These are phyloP conservation scores for Anthonomus grandis DNA, from an alignment of 1,140 invertebrate genomes.

Conservation along the genomic window DNA sequence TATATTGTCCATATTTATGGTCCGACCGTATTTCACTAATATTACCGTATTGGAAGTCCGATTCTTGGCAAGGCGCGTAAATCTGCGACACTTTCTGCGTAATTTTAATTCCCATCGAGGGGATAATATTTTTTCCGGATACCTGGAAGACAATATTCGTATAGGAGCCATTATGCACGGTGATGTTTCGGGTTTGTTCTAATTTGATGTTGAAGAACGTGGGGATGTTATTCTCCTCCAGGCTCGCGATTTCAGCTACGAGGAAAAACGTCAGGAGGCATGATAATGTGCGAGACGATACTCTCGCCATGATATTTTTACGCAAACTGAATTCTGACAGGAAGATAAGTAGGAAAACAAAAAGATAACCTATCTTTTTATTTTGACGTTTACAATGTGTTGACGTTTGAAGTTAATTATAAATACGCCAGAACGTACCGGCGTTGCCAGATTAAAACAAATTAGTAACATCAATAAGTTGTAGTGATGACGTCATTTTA, in stretches of 20 bases:
- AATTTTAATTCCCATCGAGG: conserved; percentile 36
- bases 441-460: too few species aligned
- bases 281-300: conserved; percentile 32
- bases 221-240: conserved; percentile 22
- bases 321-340: conserved; percentile 35
- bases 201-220: conserved; percentile 27
- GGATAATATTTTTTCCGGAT: conserved; percentile 38
- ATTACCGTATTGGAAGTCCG: conserved; percentile 31
- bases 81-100: conserved; percentile 34
- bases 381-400: too few species aligned
- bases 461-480: too few species aligned
- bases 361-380: conserved; percentile 29
- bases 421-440: too few species aligned
- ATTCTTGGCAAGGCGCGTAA: conserved; percentile 32
- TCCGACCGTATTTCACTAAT: conserved; percentile 32
- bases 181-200: conserved; percentile 15
- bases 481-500: too few species aligned
- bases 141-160: conserved; percentile 39
- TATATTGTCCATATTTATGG: conserved; percentile 31
- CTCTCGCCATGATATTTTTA: conserved; percentile 39
- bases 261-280: conserved; percentile 24
- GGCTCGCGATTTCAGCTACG: background rate
- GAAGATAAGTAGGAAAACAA: conserved; percentile 33
- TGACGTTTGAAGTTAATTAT: too few species aligned
- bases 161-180: conserved; percentile 30